Evolutionary conservation across 2,888 invertebrate species (phyloP).

Genomic region (Leucozona laternaria): DNA sequence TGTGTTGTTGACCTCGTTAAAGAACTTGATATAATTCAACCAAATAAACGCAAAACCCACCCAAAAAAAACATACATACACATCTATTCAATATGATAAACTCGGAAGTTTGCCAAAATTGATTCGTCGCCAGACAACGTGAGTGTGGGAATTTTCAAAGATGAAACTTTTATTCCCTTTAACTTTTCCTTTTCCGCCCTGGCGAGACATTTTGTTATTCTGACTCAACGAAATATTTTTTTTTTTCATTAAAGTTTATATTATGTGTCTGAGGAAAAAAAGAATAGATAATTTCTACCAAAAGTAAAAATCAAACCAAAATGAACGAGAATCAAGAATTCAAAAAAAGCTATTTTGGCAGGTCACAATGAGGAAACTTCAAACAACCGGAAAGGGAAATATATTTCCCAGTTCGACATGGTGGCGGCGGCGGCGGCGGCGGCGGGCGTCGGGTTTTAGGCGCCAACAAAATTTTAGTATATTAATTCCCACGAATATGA

Average conservation of each 20-base stretch:
- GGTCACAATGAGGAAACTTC: constrained; percentile 4
- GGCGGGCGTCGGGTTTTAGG: not conserved
- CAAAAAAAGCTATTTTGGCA: constrained; percentile 23
- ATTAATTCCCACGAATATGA: constrained; percentile 26
- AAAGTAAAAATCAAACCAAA: constrained; percentile 8
- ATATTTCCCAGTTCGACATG: not conserved
- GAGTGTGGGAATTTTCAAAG: constrained; percentile 18
- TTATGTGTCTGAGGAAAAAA: constrained; percentile 13
- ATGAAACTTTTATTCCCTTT: constrained; percentile 12
- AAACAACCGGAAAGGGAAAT: constrained; percentile 35
- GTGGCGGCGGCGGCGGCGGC: not conserved
- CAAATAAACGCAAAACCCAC: not conserved
- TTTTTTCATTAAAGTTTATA: constrained; percentile 20
- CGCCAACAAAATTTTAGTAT: constrained; percentile 7
- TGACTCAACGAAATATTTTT: constrained; percentile 23
- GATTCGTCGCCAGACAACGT: constrained; percentile 14
- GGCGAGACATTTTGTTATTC: constrained; percentile 32
- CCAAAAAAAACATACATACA: not conserved
- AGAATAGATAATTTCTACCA: not conserved
- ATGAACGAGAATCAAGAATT: not conserved
- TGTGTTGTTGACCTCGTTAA: constrained; percentile 4
- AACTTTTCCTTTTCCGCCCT: constrained; percentile 1
- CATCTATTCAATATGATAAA: not conserved
- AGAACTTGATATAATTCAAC: constrained; percentile 6
- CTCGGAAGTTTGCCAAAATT: constrained; percentile 30